A percentile compares a stretch with the other conserved stretches of the same genome.
These are phyloP conservation scores for Gymnocephalus cernua DNA, from an alignment of 2,113 vertebrate species.

Conservation along the genomic window DNA sequence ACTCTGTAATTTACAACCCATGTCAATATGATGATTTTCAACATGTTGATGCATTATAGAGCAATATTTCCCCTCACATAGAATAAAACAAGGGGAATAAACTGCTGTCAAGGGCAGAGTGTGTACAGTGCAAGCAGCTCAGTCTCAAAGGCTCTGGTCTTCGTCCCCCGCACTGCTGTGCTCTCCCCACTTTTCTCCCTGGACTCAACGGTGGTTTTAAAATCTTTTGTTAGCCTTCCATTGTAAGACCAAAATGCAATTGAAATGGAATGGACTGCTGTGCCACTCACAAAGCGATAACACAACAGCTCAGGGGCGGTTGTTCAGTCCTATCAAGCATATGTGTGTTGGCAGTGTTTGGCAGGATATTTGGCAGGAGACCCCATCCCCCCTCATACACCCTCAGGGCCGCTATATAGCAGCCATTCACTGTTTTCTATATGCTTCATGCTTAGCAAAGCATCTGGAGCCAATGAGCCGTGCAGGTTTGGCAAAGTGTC, in stretches of 20 bases:
- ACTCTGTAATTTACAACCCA: constrained; percentile 47
- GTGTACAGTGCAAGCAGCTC: constrained; percentile 30
- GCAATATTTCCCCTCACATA: constrained; percentile 36
- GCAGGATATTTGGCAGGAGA: constrained; percentile 69
- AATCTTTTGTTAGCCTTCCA: constrained; percentile 54
- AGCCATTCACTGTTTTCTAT: constrained; percentile 77
- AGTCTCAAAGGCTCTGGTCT: constrained; percentile 26
- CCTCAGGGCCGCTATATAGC: constrained; percentile 73
- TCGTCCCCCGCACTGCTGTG: neutral
- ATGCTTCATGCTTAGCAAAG: constrained; percentile 80
- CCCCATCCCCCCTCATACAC: constrained; percentile 46
- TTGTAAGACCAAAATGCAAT: constrained; percentile 60
- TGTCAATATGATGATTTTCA: constrained; percentile 49
- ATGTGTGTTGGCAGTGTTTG: constrained; percentile 76
- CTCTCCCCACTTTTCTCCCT: constrained; percentile 9
- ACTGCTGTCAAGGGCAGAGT: constrained; percentile 63
- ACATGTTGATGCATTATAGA: constrained; percentile 44
- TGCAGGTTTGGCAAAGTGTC: constrained; percentile 73
- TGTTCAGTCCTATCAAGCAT: constrained; percentile 69
- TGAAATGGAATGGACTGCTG: constrained; percentile 71
- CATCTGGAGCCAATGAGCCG: constrained; percentile 83
- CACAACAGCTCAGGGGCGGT: constrained; percentile 77
- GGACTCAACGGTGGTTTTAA: constrained; percentile 24
- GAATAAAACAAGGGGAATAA: constrained; percentile 61
- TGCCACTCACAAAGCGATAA: constrained; percentile 72